phyloP scores from a whole-genome alignment of 2,888 invertebrate genomes.

The Drosophila percnosoma region DNA sequence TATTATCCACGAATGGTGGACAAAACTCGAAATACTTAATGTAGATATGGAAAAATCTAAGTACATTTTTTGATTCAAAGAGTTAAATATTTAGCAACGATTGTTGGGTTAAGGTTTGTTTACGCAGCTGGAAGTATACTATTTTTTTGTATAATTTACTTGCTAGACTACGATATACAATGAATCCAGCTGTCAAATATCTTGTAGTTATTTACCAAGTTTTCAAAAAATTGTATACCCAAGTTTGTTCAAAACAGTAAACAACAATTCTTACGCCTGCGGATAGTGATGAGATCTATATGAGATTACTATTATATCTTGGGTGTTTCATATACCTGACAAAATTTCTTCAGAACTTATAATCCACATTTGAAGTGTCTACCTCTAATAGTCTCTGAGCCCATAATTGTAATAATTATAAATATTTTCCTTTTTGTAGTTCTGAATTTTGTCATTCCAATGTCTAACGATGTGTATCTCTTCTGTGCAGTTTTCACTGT shows the following conservation, averaged over 20 bases:
- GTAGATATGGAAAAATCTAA: not conserved
- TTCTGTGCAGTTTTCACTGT: slow-evolving; percentile 37
- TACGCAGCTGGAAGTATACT: not conserved
- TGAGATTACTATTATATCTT: not conserved
- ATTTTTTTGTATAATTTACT: not conserved
- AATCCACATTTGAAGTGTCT: too few species aligned
- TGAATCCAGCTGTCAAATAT: not conserved
- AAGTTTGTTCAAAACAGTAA: not conserved
- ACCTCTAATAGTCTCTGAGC: not conserved
- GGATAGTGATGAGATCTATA: not conserved
- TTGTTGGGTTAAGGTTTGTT: not conserved
- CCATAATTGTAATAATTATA: too few species aligned
- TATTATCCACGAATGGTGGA: not conserved
- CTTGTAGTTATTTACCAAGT: not conserved
- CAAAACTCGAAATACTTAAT: not conserved
- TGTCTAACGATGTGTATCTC: not conserved
- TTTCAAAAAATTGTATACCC: not conserved
- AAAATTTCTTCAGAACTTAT: not conserved
- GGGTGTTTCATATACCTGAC: not conserved
- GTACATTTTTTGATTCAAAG: not conserved
- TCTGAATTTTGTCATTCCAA: not conserved
- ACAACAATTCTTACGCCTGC: not conserved
- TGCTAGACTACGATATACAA: not conserved
- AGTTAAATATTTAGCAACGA: not conserved
- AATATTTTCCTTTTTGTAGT: not conserved